Conservation (phyloP, 2,113 vertebrate genomes). For the Neodon shergylaensis region DNA sequence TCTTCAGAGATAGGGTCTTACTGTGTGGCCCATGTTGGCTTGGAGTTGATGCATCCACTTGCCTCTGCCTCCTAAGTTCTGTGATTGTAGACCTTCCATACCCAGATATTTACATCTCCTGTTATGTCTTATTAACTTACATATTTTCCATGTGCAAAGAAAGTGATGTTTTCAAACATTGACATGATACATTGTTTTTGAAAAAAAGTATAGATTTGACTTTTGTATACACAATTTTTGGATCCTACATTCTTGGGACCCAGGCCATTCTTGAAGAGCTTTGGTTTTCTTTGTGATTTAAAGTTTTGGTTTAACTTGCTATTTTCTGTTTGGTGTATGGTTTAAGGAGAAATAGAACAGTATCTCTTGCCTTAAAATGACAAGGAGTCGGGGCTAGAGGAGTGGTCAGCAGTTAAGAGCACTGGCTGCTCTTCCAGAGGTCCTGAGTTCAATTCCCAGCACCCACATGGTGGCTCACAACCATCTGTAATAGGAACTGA, state of each 20-base stretch:
- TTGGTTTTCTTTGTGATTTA: no score
- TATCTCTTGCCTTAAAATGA: slow-evolving; percentile 47
- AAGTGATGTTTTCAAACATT: slow-evolving; percentile 47
- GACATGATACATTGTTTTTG: slow-evolving; percentile 22
- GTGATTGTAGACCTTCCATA: neutral
- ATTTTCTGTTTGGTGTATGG: slow-evolving; percentile 30
- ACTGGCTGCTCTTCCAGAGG: no score
- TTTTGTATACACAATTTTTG: slow-evolving; percentile 21
- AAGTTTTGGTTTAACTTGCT: neutral
- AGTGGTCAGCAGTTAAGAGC: no score
- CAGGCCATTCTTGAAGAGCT: neutral
- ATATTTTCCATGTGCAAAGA: slow-evolving; percentile 31
- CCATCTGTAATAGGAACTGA: no score
- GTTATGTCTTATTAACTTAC: slow-evolving; percentile 44
- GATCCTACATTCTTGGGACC: neutral
- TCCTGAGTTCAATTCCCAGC: no score
- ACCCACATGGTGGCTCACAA: no score
- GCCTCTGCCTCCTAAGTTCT: neutral
- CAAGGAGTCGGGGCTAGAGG: neutral
- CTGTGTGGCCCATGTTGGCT: neutral
- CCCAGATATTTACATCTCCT: neutral
- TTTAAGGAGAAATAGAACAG: neutral
- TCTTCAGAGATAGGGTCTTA: no score
- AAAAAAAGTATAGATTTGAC: neutral
- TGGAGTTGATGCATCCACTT: neutral